These are phyloP conservation scores for Protomyctophum bolini DNA, from an alignment of 2,113 vertebrate species.

Conservation along the genomic window DNA sequence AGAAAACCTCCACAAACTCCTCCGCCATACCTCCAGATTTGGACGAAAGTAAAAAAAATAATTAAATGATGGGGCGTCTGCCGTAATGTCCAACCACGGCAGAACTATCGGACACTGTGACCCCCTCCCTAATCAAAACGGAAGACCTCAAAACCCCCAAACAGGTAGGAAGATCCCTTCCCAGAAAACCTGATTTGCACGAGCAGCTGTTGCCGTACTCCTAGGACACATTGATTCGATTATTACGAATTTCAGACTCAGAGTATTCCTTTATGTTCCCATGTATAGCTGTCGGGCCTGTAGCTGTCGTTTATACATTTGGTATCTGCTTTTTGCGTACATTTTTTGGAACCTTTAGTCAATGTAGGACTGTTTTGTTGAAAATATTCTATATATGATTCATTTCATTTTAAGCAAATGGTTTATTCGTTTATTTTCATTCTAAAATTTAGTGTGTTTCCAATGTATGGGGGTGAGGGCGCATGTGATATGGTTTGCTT, in stretches of 20 bases:
- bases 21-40: slow-evolving; percentile 54
- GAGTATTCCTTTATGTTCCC: slow-evolving; percentile 45
- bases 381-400: slow-evolving; percentile 32
- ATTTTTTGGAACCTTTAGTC: slow-evolving; percentile 38
- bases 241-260: slow-evolving; percentile 14
- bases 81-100: slow-evolving; percentile 64
- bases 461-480: slow-evolving; percentile 64
- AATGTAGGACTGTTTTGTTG: slow-evolving; percentile 66
- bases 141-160: slow-evolving; percentile 68
- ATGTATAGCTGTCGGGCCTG: slow-evolving; percentile 33
- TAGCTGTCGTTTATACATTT: slow-evolving; percentile 67
- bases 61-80: slow-evolving; percentile 66
- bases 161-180: slow-evolving; percentile 82
- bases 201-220: slow-evolving; percentile 58
- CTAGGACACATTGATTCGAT: slow-evolving; percentile 66
- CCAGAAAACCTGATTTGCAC: slow-evolving; percentile 70
- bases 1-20: slow-evolving; percentile 1
- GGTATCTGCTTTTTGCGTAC: slow-evolving; percentile 66
- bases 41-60: slow-evolving; percentile 43
- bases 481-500: slow-evolving; percentile 62
- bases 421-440: slow-evolving; percentile 39
- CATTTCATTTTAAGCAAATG: slow-evolving; percentile 64
- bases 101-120: slow-evolving; percentile 60
- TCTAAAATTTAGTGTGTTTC: slow-evolving; percentile 53
- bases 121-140: slow-evolving; percentile 56